phyloP scores from a whole-genome alignment of 2,113 vertebrate genomes.

The Recurvirostra avosetta region DNA sequence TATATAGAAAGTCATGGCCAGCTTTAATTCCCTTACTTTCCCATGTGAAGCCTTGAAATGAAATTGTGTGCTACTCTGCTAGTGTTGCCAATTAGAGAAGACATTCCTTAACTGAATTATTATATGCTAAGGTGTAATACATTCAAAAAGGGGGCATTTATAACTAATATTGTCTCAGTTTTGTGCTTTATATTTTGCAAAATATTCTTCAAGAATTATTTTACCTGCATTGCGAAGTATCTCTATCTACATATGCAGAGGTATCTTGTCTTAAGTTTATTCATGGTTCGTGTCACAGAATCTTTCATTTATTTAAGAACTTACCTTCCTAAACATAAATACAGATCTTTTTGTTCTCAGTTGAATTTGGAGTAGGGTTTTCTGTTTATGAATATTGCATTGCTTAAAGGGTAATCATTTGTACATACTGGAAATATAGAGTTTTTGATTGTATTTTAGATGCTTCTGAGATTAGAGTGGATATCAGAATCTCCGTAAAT shows the following conservation, averaged over 20 bases:
- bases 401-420: slow-evolving; percentile 21
- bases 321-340: neutral
- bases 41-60: neutral
- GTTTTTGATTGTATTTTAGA: neutral
- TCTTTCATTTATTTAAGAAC: neutral
- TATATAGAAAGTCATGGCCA: neutral
- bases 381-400: slow-evolving; percentile 14
- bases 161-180: neutral
- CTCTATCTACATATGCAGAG: neutral
- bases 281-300: neutral
- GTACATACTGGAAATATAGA: neutral
- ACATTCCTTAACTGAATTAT: neutral
- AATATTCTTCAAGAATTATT: neutral
- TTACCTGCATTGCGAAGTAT: neutral
- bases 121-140: neutral
- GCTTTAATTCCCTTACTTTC: neutral
- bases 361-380: neutral
- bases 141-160: neutral
- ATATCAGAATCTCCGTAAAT: neutral
- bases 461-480: slow-evolving; percentile 1
- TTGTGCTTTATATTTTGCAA: neutral
- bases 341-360: neutral
- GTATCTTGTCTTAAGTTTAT: neutral
- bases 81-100: neutral
- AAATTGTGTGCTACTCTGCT: neutral